phyloP scores from a whole-genome alignment of 1,140 invertebrate genomes.

The Periplaneta americana region DNA sequence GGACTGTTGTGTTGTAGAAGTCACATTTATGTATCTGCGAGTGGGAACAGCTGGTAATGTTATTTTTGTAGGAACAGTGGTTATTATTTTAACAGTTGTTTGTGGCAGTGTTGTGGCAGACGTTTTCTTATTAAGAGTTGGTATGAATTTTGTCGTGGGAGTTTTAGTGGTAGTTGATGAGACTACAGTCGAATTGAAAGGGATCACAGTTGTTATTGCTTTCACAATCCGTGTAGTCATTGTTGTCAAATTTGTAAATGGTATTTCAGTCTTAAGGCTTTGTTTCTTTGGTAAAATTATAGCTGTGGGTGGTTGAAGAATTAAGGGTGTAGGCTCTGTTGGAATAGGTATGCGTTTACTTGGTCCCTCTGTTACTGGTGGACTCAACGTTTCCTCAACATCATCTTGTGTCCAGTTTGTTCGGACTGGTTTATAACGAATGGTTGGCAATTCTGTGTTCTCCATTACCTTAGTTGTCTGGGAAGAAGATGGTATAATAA shows the following conservation, averaged over 20 bases:
- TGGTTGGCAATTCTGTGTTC: neutral
- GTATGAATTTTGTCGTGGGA: too few species aligned
- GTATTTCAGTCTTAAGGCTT: neutral
- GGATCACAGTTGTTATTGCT: neutral
- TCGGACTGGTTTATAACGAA: neutral
- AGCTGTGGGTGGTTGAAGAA: neutral
- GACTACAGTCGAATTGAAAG: too few species aligned
- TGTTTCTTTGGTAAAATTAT: neutral
- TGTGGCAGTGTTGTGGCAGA: too few species aligned
- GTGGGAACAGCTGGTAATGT: neutral
- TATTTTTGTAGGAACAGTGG: neutral
- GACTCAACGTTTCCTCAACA: neutral
- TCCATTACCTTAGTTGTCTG: neutral
- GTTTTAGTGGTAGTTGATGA: too few species aligned
- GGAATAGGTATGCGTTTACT: neutral
- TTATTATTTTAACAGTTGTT: neutral
- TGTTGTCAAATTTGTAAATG: neutral
- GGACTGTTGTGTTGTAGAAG: neutral
- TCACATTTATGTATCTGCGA: neutral
- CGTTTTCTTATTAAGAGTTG: neutral
- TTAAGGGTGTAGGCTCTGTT: neutral
- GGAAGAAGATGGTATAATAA: neutral
- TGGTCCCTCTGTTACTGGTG: neutral
- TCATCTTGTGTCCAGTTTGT: neutral
- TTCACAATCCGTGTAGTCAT: neutral